These are phyloP conservation scores for Alectura lathami DNA, from an alignment of 2,113 vertebrate genomes.

Conservation along the genomic window DNA sequence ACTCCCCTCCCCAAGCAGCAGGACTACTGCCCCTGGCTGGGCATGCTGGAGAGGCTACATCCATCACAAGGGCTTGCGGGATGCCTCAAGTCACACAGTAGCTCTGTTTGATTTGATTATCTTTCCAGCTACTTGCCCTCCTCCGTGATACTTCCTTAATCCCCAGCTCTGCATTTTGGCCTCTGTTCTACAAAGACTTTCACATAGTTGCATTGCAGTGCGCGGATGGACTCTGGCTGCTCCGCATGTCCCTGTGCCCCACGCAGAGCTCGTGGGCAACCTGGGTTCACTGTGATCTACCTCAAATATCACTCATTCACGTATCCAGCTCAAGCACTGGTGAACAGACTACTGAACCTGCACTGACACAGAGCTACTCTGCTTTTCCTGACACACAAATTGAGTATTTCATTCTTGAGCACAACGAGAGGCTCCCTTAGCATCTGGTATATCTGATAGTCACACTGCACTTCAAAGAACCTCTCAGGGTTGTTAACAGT, in stretches of 20 bases:
- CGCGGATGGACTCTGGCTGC: neutral
- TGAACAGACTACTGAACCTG: neutral
- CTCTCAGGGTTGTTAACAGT: slow-evolving; percentile 20
- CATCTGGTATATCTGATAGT: slow-evolving; percentile 27
- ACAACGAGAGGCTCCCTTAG: neutral
- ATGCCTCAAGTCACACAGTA: neutral
- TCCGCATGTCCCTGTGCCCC: neutral
- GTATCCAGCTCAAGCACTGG: neutral
- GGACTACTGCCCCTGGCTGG: accelerated
- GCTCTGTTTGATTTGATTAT: neutral
- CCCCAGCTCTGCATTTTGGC: neutral
- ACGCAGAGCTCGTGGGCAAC: accelerated
- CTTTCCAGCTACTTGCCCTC: neutral
- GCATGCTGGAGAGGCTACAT: neutral
- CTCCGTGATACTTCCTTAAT: neutral
- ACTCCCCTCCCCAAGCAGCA: accelerated
- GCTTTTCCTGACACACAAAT: neutral
- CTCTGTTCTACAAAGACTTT: neutral
- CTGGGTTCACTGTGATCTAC: neutral
- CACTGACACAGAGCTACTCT: neutral
- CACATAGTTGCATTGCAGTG: accelerated
- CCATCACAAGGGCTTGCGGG: neutral
- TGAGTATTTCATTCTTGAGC: neutral
- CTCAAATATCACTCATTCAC: neutral
- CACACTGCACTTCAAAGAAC: slow-evolving; percentile 26